Conservation (phyloP, 2,797 vertebrate genomes). For the Bufotes viridis region DNA sequence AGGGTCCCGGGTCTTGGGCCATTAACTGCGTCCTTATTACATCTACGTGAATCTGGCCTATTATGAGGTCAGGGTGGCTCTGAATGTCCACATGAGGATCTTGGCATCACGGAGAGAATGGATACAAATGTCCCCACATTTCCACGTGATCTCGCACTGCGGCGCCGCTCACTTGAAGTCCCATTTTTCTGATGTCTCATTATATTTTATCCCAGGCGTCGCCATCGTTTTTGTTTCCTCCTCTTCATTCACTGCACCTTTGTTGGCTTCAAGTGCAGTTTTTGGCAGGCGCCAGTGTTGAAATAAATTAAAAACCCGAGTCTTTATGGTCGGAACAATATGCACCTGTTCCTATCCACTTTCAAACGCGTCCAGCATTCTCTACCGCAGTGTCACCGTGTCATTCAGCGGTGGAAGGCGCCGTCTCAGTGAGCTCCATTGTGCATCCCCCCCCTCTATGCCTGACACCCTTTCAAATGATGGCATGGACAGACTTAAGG, state of each 20-base stretch:
- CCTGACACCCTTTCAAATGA: conserved; percentile 22
- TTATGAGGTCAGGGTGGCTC: not conserved
- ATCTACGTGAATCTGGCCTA: too few relatives aligned
- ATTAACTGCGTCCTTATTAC: too few relatives aligned
- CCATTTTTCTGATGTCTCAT: not conserved
- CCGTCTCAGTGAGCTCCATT: not conserved
- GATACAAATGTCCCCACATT: not conserved
- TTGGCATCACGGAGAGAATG: not conserved
- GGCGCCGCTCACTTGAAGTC: not conserved
- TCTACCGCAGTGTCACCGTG: conserved; percentile 1
- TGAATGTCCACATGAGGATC: not conserved
- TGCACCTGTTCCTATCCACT: not conserved
- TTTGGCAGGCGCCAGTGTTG: not conserved
- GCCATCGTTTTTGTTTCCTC: not conserved
- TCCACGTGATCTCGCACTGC: not conserved
- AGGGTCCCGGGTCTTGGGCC: too few relatives aligned
- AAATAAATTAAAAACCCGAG: conserved; percentile 41
- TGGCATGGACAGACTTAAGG: conserved; percentile 24
- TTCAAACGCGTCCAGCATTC: not conserved
- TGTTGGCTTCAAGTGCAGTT: not conserved
- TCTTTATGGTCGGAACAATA: conserved; percentile 18
- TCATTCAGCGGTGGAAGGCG: not conserved
- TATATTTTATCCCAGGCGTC: not conserved
- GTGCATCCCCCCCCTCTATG: not conserved
- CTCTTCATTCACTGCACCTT: not conserved